Percentiles rank a stretch among this genome's conserved stretches.
Evolutionary conservation across 2,888 invertebrate genomes (phyloP).

Genomic region (Synergus gifuensis): DNA sequence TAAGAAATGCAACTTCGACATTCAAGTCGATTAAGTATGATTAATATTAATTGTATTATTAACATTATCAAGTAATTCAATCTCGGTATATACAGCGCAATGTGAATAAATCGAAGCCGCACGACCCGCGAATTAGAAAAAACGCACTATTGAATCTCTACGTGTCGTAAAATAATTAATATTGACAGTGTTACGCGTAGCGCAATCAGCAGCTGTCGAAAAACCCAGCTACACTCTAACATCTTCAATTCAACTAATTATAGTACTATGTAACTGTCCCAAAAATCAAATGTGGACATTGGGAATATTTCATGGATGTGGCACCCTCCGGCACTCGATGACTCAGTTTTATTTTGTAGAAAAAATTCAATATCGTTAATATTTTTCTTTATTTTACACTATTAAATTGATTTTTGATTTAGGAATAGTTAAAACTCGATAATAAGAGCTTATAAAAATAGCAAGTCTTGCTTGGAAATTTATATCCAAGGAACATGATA

Average conservation of each 20-base stretch:
- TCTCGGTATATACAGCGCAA: constrained; percentile 20
- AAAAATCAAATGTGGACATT: constrained; percentile 46
- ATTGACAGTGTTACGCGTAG: constrained; percentile 68
- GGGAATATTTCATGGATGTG: constrained; percentile 50
- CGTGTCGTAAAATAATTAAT: constrained; percentile 62
- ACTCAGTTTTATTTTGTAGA: background rate
- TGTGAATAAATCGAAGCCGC: constrained; percentile 31
- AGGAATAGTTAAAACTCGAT: background rate
- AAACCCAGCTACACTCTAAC: constrained; percentile 60
- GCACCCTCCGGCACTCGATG: constrained; percentile 53
- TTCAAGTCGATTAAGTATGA: constrained; percentile 11
- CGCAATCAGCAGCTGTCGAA: constrained; percentile 69
- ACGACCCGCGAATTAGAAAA: constrained; percentile 28
- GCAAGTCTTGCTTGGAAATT: constrained; percentile 22
- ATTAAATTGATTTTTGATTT: background rate
- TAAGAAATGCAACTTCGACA: constrained; percentile 8
- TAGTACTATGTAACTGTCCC: constrained; percentile 42
- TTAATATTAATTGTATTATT: constrained; percentile 16
- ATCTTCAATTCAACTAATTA: constrained; percentile 52
- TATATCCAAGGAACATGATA: background rate
- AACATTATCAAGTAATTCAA: constrained; percentile 8
- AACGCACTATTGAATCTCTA: constrained; percentile 58
- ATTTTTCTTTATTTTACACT: background rate
- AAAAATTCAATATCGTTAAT: background rate
- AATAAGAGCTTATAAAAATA: constrained; percentile 16